Evolutionary conservation across 2,888 invertebrate genomes (phyloP).

Genomic region (Sinotaia quadrata): DNA sequence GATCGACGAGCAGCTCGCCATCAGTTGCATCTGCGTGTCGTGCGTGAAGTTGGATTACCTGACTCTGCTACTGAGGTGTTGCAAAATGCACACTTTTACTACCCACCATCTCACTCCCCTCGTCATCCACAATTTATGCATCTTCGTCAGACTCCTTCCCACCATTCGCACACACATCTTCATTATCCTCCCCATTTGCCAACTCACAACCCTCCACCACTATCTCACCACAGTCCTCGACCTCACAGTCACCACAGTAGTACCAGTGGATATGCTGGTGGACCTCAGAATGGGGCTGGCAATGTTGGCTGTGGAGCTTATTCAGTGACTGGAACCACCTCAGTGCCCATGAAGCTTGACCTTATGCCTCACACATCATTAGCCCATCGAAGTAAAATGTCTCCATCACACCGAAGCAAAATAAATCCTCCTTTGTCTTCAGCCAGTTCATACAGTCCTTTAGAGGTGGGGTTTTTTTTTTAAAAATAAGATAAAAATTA

Average conservation of each 20-base stretch:
- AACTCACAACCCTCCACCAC: slow-evolving; percentile 6
- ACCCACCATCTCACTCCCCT: slow-evolving; percentile 39
- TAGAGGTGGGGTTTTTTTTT: no score
- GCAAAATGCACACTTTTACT: slow-evolving; percentile 64
- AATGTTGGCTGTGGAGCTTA: not conserved
- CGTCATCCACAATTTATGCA: not conserved
- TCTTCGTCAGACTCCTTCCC: no score
- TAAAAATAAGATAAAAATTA: no score
- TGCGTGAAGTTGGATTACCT: slow-evolving; percentile 93
- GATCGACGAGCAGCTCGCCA: slow-evolving; percentile 79
- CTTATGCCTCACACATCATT: slow-evolving; percentile 21
- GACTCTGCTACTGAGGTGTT: slow-evolving; percentile 88
- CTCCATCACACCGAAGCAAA: slow-evolving; percentile 27
- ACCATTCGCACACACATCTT: not conserved
- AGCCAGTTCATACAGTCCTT: slow-evolving; percentile 39
- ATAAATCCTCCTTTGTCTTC: slow-evolving; percentile 32
- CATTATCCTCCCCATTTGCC: not conserved
- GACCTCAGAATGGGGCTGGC: not conserved
- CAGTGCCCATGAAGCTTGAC: slow-evolving; percentile 26
- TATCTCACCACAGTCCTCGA: not conserved
- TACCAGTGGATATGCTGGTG: not conserved
- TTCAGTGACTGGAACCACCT: not conserved
- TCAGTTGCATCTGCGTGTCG: slow-evolving; percentile 88
- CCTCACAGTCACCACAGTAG: slow-evolving; percentile 2
- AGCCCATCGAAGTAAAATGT: slow-evolving; percentile 24